Conservation (phyloP, 1,140 invertebrate species). For the Lucilia sericata region DNA sequence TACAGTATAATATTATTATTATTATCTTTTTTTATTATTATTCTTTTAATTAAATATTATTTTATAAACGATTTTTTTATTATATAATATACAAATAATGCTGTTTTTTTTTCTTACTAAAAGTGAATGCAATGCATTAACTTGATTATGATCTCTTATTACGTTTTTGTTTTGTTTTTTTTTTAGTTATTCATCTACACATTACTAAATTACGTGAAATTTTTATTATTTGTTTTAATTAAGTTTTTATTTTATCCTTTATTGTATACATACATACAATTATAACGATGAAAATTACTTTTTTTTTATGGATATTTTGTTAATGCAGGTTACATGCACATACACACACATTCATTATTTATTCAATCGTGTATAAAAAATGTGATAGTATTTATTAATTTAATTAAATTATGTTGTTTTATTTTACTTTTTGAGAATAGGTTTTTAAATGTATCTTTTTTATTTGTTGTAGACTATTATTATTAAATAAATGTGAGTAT, state of each 20-base stretch:
- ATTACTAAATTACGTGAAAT: not conserved
- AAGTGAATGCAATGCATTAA: conserved; percentile 32
- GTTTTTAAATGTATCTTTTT: not conserved
- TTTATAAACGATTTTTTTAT: conserved; percentile 43
- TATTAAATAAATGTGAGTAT: conserved; percentile 13
- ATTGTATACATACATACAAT: not conserved
- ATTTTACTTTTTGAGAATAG: not conserved
- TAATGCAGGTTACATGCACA: conserved; percentile 31
- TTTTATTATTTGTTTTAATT: not conserved
- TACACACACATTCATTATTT: conserved; percentile 16
- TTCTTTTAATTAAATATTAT: conserved; percentile 50
- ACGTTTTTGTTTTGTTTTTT: conserved; percentile 1
- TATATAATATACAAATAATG: conserved; percentile 46
- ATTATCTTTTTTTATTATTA: conserved; percentile 44
- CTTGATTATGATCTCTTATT: conserved; percentile 1
- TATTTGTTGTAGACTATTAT: too few relatives aligned
- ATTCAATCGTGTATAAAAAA: conserved; percentile 2
- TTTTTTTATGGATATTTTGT: not conserved
- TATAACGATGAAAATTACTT: not conserved
- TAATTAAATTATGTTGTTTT: not conserved
- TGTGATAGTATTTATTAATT: conserved; percentile 13
- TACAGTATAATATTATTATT: conserved; percentile 41
- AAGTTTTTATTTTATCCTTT: conserved; percentile 5
- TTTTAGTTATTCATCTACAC: conserved; percentile 10
- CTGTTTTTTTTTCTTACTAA: conserved; percentile 45